Conservation (phyloP, 2,113 vertebrate species). For the Malaclemys terrapin region DNA sequence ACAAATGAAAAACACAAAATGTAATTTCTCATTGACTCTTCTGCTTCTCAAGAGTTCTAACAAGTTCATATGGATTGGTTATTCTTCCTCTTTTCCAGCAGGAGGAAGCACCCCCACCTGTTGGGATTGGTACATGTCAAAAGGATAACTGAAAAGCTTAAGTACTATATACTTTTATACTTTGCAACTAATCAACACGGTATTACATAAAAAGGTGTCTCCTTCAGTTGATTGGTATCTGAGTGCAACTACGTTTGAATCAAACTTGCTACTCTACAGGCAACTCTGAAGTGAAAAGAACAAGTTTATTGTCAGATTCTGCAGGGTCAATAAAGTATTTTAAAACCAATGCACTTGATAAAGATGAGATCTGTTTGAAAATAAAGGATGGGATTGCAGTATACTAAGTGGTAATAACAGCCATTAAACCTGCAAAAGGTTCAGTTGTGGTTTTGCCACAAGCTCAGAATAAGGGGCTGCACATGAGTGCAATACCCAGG, state of each 20-base stretch:
- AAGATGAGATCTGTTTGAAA: neutral
- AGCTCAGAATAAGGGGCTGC: neutral
- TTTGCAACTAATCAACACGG: neutral
- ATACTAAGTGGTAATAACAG: constrained; percentile 11
- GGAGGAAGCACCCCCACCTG: neutral
- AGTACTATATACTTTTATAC: neutral
- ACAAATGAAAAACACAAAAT: neutral
- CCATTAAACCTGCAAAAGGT: neutral
- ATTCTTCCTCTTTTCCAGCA: neutral
- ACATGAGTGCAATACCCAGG: neutral
- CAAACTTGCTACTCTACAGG: neutral
- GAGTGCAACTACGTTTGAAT: neutral
- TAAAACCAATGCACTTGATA: neutral
- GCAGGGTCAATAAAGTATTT: constrained; percentile 12
- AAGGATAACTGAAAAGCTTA: constrained; percentile 13
- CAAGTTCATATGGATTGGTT: neutral
- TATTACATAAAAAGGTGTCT: neutral
- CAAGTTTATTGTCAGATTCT: constrained; percentile 36
- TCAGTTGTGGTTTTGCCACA: neutral
- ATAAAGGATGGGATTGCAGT: neutral
- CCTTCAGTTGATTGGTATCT: constrained; percentile 1
- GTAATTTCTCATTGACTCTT: neutral
- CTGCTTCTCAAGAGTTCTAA: neutral
- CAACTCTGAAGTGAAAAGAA: neutral
- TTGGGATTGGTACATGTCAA: neutral